phyloP scores from a whole-genome alignment of 2,113 vertebrate species.

The Colinus virginianus region DNA sequence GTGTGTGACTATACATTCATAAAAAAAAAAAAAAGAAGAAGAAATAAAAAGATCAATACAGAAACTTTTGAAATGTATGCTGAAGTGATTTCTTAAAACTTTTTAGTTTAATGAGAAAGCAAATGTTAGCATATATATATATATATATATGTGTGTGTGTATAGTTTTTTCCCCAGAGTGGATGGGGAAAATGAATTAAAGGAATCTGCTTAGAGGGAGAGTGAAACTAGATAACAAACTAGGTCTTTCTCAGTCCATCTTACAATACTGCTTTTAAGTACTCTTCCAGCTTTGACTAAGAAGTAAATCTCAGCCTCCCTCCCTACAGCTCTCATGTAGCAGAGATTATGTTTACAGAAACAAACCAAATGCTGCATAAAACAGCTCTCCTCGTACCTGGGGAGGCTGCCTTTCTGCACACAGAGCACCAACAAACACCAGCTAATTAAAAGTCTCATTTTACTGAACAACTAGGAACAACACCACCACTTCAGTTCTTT shows the following conservation, averaged over 20 bases:
- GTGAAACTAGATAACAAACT: background rate
- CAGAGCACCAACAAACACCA: background rate
- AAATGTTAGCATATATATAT: background rate
- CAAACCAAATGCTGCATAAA: background rate
- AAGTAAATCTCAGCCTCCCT: background rate
- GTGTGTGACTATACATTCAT: constrained; percentile 70
- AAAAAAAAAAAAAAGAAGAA: constrained; percentile 15
- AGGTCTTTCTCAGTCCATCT: background rate
- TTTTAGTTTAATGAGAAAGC: background rate
- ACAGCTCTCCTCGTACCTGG: fast-evolving
- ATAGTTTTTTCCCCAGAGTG: background rate
- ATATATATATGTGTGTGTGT: too few species aligned
- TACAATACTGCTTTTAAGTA: background rate
- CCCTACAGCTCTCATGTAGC: background rate
- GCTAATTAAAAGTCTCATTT: background rate
- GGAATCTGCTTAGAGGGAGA: background rate
- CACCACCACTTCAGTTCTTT: background rate
- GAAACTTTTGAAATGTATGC: background rate
- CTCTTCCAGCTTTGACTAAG: background rate
- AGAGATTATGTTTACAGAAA: background rate
- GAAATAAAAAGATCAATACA: constrained; percentile 16
- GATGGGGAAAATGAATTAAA: background rate
- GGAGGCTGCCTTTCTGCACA: background rate
- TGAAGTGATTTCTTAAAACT: background rate
- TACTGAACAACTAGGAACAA: background rate